Evolutionary conservation across 2,888 invertebrate genomes (phyloP), one percentile per base, ranked within the genome.

Genomic region (Drosophila glabriapex): DNA sequence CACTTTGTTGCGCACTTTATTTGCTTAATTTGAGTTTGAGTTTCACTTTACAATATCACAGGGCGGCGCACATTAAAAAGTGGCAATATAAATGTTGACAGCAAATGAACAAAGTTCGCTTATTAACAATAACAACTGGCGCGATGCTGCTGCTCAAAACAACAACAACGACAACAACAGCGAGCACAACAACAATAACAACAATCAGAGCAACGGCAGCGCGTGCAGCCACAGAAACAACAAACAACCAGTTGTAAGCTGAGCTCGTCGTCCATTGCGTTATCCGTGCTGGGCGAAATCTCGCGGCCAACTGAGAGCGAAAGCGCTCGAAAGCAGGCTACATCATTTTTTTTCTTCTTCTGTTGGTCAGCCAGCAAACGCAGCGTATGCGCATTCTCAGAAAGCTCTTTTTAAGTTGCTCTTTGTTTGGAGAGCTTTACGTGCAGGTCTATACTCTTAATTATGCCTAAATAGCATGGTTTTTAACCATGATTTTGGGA

Each of bases 241-340:
- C 50, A 67, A 76, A 52, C 63, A 54, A 25, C 31, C 56, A 58
- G 56, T 64, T 71, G 25, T 5, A 10, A 7, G 22, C 35, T 35
- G 19, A 61, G 52, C 56, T 25, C 63, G 54, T 54, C 56, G 68
- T 68, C 68, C 79, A 74, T 80, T 64, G 66, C 65, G 63, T 25
- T 74, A 62, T 76, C 80, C 85, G 46, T 75, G 75, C 80, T 73
- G 80, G 67, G 74, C 78, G 75, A 82, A 71, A 73, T 60, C 70
- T 76, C 87, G 82, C 78, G 80, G 67, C 80, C 89, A 82, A 86
- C 85, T 86, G 72, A 70, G 49, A 25, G 43, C 67, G 56, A 60
- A 59, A 41, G 49, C 53, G 68, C 73, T 62, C 19, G 58, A 69
- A 82, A 74, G 73, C 73, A 63, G 62, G 80, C 78, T 68, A 68